Evolutionary conservation across 1,140 invertebrate genomes (phyloP), one percentile per base, ranked within the genome.

Genomic region (Drosophila ercepeae): DNA sequence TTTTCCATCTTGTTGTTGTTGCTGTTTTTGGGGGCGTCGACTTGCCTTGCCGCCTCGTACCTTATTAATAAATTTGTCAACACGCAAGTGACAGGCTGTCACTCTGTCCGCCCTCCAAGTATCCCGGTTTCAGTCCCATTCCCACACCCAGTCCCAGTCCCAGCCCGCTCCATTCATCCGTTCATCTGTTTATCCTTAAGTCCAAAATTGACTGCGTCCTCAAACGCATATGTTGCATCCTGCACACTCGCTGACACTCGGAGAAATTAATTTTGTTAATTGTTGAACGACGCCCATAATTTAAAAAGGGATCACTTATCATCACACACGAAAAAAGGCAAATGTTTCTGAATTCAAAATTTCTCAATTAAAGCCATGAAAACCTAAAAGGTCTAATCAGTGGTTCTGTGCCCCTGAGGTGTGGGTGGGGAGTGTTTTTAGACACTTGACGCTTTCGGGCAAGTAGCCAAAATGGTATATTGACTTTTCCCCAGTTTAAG

Each of bases 41-140:
- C 81, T 58, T 29, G 23, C 59, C 55, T 45, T 44, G 61, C 68
- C 60, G 75, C 68, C 68, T 78, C 78, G 75, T 84, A 79, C 89
- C 89, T 89, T 90, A 90, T 90, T 90, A 90, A 90, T 90, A 90
- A 90, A 90, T 90, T 90, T 90, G 89, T 90, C 89, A 90, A 89
- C 89, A 89, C 89, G 68, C 79, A 79, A 84, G 69, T 90, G 89
- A 90, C 89, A 90, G 89, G 41, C 82, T 82, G 82, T 86, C 82
- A 84, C 63, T 42, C 69, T 39, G 36, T 75, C 81, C 63, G 75
- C 75, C 78, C 69, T 58, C 49, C 52, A 25, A 39, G 36, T 7
- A 9, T 39, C 34, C 32, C 59, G 32, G 14, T n/a, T n/a, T n/a
- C n/a, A n/a, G n/a, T 27, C 45, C 49, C 7, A 29, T 44, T 9